A percentile compares a stretch with the other conserved stretches of the same genome.
Evolutionary conservation across 1,140 invertebrate species (phyloP).

Genomic region (Elysia chlorotica): DNA sequence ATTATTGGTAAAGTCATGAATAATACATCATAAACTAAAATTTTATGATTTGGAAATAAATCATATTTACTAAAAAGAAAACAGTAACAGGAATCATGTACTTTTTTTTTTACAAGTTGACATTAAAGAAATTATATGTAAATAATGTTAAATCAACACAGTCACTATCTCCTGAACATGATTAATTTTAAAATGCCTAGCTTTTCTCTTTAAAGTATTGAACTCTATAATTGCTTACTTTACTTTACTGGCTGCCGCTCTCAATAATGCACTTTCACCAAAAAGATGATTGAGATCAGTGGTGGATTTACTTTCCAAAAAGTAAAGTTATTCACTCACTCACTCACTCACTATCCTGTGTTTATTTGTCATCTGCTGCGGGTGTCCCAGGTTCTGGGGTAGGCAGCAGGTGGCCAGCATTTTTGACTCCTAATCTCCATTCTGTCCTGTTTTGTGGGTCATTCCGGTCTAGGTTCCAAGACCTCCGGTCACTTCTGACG

Average conservation of each 20-base stretch:
- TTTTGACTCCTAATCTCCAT: too few relatives aligned
- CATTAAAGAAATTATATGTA: not conserved
- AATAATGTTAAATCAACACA: not conserved
- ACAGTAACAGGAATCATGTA: not conserved
- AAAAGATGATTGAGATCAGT: conserved; percentile 16
- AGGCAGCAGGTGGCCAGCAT: not conserved
- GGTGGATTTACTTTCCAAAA: not conserved
- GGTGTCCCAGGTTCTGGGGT: not conserved
- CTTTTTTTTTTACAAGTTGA: not conserved
- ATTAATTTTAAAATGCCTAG: too few relatives aligned
- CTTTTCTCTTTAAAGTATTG: too few relatives aligned
- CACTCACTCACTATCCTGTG: too few relatives aligned
- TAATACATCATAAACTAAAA: too few relatives aligned
- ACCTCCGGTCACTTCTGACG: too few relatives aligned
- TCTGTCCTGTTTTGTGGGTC: too few relatives aligned
- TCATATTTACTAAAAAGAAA: not conserved
- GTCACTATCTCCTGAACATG: too few relatives aligned
- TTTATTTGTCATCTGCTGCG: conserved; percentile 4
- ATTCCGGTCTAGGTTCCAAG: too few relatives aligned
- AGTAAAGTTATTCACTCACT: too few relatives aligned
- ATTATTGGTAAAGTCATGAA: too few relatives aligned
- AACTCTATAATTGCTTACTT: conserved; percentile 10
- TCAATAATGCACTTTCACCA: not conserved
- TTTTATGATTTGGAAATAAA: too few relatives aligned
- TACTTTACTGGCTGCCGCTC: conserved; percentile 18